Base-by-base conservation (phyloP, 2,113 vertebrate species). In the Arvicanthis niloticus region DNA sequence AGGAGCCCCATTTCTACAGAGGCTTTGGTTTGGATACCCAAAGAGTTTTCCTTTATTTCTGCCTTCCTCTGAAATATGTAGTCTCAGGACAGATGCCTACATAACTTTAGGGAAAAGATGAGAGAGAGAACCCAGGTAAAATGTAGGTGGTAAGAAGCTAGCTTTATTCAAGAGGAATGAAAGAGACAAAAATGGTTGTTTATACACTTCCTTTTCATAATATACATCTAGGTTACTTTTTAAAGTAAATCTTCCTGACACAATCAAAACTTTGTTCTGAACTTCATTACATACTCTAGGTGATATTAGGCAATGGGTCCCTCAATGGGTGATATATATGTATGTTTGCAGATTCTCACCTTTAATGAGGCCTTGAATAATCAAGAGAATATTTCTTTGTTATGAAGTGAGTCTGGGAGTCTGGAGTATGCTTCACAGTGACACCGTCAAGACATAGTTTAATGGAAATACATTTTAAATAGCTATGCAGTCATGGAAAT, bases 391-490 rank as follows among this genome's bases (percentile, higher is more conserved):
- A 1, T 86, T 81, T 40, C 42, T 93, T 68, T 45, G 53, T 73
- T 45, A 91, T 72, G 31, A 70, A 95, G 87, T 40, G 53, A 58
- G 19, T n/a, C n/a, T 89, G 22, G 5, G 62, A 58, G 21, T 81
- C 24, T 89, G 29, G 5, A 10, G 42, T 75, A 37, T 7, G 51
- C 48, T 29, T 40, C 13, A 15, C 48, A 12, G 29, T 65, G 8
- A n/a, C 29, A 56, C 8, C 21, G 2, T 4, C 3, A 42, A 75
- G 70, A 67, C 31, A 77, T 24, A 24, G 7, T 4, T 17, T 65
- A 72, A 67, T 24, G 91, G 67, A 68, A 91, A 93, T 67, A 19
- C 7, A 56, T 78, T 91, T 91, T 45, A 82, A 72, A 84, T 78
- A 72, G 70, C 26, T 40, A 16, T 31, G 48, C 5, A 42, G 19